A percentile compares a stretch with the other conserved stretches of the same genome.
phyloP scores from a whole-genome alignment of 2,113 vertebrate species.

The Rhabdornis inornatus region DNA sequence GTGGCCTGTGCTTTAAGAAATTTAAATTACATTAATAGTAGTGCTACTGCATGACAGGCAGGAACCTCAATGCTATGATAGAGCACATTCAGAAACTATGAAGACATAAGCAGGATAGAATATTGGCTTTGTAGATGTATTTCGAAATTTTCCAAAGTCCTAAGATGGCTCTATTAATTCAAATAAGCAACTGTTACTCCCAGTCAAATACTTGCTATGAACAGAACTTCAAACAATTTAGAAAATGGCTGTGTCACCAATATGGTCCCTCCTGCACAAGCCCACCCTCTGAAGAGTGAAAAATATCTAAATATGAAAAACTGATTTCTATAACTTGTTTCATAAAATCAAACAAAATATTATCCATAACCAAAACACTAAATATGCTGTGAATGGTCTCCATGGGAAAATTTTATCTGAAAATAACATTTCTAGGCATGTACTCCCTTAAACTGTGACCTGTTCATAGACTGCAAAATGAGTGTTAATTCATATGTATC shows the following conservation, averaged over 20 bases:
- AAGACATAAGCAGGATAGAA: not conserved
- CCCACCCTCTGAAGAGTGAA: not conserved
- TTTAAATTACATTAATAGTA: not conserved
- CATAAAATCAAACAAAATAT: not conserved
- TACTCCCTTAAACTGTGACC: not conserved
- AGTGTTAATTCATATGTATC: not conserved
- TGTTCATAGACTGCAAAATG: not conserved
- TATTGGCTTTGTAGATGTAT: not conserved
- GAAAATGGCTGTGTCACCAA: not conserved
- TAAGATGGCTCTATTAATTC: not conserved
- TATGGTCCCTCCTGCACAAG: not conserved
- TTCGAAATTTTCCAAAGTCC: not conserved
- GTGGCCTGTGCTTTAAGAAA: not conserved
- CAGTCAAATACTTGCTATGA: not conserved
- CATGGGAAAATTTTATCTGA: not conserved
- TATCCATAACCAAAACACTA: not conserved
- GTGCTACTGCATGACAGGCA: not conserved
- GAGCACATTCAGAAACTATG: not conserved
- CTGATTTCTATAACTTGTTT: not conserved
- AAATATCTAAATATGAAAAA: not conserved
- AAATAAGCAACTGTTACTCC: not conserved
- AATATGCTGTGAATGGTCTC: not conserved
- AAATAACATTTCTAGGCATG: not conserved
- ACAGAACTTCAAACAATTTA: not conserved
- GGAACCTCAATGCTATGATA: fast-evolving